A percentile compares a stretch with the other conserved stretches of the same genome.
Conservation (phyloP, 1,140 invertebrate species). For the Coelopa frigida region DNA sequence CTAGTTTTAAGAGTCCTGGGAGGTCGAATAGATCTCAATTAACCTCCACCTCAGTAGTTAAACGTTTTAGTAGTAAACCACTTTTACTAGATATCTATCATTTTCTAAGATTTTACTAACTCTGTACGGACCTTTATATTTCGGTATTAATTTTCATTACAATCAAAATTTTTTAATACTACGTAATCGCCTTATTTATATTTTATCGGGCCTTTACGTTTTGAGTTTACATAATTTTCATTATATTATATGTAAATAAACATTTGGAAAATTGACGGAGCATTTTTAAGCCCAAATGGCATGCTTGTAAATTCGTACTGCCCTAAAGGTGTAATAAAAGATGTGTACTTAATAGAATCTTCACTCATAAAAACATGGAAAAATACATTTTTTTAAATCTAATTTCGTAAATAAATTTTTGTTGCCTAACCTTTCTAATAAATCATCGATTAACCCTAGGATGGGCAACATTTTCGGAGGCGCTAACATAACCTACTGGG, state of each 20-base stretch:
- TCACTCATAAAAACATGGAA: constrained; percentile 27
- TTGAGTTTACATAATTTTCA: constrained; percentile 21
- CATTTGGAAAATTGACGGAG: constrained; percentile 32
- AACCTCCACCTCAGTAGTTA: too few species aligned
- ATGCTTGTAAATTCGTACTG: constrained; percentile 25
- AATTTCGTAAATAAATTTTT: constrained; percentile 21
- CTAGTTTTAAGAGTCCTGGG: too few species aligned
- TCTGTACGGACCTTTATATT: too few species aligned
- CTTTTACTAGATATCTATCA: too few species aligned
- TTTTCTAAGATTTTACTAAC: too few species aligned
- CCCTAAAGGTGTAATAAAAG: constrained; percentile 27
- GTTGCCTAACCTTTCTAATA: constrained; percentile 18
- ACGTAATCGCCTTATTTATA: constrained; percentile 8
- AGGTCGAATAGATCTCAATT: too few species aligned
- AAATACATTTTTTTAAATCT: constrained; percentile 29
- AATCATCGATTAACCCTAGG: too few species aligned
- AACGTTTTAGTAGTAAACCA: too few species aligned
- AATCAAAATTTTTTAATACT: too few species aligned
- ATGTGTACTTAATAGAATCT: constrained; percentile 20
- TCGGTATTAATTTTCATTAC: neutral
- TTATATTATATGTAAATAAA: too few species aligned
- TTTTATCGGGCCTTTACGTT: constrained; percentile 5
- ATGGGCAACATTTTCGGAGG: too few species aligned
- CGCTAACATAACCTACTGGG: too few species aligned
- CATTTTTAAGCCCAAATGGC: constrained; percentile 30